Base-by-base conservation (phyloP, 1,140 invertebrate species). In the Cydia splendana region DNA sequence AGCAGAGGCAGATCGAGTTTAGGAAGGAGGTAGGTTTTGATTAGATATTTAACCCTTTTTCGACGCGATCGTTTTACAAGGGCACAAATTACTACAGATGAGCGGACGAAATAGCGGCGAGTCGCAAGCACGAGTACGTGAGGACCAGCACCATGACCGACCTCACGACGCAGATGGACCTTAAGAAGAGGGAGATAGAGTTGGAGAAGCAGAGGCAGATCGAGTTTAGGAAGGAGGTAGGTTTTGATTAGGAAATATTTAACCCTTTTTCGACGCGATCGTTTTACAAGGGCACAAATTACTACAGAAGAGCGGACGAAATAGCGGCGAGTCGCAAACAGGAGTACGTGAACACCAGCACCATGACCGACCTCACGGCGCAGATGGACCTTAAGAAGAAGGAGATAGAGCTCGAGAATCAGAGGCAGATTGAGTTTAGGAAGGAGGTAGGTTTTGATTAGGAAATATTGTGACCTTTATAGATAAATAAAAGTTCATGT, bases 21-120 rank as follows among this genome's bases (percentile, higher is more conserved):
- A 84, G 87, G 30, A 85, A 76, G 69, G 38, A 81, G 80, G 86
- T 87, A 30, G 75, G 78, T 42, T 42, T 42, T 9, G 38, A 42
- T 42, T 42, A 42, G 7, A 10, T 42, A 10, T 30, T 30, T 30
- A 30, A 30, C 4, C 1, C 4, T 30, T 28, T 1, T 30, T 30
- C 30, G 30, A 30, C 30, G 30, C 30, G 3, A 30, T 30, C 2
- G 1, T 30, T 4, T 30, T 4, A 30, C 2, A 30, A 81, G 88
- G 89, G 42, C 87, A 90, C 78, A 88, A 90, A 48, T 82, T 79
- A 30, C 18, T 89, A 9, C 88, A 91, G 82, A 86, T 85, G 65
- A 81, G 0, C 80, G 45, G 83, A 87, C n/a, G 88, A 91, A 13
- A 78, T 85, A 2, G 76, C 75, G 0, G 79, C 83, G 76, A 67